Conservation (phyloP, 2,888 invertebrate genomes). For the Amiota mariae region DNA sequence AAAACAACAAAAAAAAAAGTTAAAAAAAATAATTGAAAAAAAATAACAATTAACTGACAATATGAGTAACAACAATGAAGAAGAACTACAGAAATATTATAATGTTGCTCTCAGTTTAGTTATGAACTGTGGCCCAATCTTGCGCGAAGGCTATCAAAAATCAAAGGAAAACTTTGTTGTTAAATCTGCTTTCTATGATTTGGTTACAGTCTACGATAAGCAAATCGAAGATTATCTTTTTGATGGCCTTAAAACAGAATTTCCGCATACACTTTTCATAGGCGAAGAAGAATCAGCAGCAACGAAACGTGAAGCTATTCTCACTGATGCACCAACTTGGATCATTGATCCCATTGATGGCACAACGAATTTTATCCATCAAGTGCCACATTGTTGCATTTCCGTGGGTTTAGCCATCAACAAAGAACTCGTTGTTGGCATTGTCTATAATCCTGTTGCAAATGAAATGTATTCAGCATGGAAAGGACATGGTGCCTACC, state of each 20-base stretch:
- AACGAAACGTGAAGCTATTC: slow-evolving; percentile 60
- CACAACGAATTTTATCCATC: slow-evolving; percentile 86
- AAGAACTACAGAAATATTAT: slow-evolving; percentile 65
- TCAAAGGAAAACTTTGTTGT: slow-evolving; percentile 65
- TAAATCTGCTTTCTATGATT: slow-evolving; percentile 80
- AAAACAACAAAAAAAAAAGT: background rate
- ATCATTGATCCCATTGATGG: slow-evolving; percentile 92
- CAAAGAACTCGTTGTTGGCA: slow-evolving; percentile 79
- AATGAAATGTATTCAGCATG: slow-evolving; percentile 83
- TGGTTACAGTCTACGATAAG: slow-evolving; percentile 87
- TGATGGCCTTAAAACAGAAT: slow-evolving; percentile 75
- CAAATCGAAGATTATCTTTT: slow-evolving; percentile 83
- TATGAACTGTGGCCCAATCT: slow-evolving; percentile 67
- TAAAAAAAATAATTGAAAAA: background rate
- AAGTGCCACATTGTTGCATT: slow-evolving; percentile 80
- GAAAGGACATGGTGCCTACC: slow-evolving; percentile 83
- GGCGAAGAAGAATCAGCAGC: slow-evolving; percentile 81
- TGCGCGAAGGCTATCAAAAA: slow-evolving; percentile 67
- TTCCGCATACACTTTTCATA: slow-evolving; percentile 82
- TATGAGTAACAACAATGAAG: slow-evolving; percentile 39
- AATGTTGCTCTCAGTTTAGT: slow-evolving; percentile 67
- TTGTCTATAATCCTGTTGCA: slow-evolving; percentile 84
- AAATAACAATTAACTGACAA: background rate
- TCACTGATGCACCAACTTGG: slow-evolving; percentile 88
- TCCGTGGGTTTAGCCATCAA: slow-evolving; percentile 79